A percentile compares a stretch with the other conserved stretches of the same genome.
Evolutionary conservation across 2,888 invertebrate genomes (phyloP).

Genomic region (Tetragonula carbonaria): DNA sequence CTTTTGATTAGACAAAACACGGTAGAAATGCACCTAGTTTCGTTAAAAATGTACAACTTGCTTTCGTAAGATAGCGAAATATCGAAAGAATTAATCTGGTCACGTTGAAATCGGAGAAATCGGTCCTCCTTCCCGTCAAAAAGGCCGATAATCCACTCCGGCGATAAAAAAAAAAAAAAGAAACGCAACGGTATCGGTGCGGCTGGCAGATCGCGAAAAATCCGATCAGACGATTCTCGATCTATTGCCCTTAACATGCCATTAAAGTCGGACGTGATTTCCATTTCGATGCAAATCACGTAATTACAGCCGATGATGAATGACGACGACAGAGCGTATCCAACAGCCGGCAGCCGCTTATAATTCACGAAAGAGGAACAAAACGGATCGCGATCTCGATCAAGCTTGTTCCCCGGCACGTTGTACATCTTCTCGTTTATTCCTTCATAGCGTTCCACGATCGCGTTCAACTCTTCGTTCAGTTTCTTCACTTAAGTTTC

Average conservation of each 20-base stretch:
- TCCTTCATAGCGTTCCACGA: background rate
- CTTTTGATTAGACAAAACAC: too few relatives aligned
- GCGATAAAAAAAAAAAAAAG: background rate
- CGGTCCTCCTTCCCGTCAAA: background rate
- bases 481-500: constrained; percentile 45
- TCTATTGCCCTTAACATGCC: constrained; percentile 50
- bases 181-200: background rate
- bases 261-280: constrained; percentile 56
- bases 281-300: constrained; percentile 59
- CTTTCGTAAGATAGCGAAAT: too few relatives aligned
- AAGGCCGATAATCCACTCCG: constrained; percentile 2
- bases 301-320: constrained; percentile 58
- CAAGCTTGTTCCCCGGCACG: background rate
- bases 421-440: constrained; percentile 1
- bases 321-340: constrained; percentile 40
- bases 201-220: constrained; percentile 7
- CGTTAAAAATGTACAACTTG: too few relatives aligned
- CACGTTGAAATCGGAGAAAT: background rate
- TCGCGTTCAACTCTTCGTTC: background rate
- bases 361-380: constrained; percentile 25
- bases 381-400: constrained; percentile 6
- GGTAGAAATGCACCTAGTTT: too few relatives aligned
- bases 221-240: constrained; percentile 12
- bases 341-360: background rate
- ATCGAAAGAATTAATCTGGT: too few relatives aligned